These are phyloP conservation scores for Argynnis bischoffii DNA, from an alignment of 2,888 invertebrate species.

Conservation along the genomic window DNA sequence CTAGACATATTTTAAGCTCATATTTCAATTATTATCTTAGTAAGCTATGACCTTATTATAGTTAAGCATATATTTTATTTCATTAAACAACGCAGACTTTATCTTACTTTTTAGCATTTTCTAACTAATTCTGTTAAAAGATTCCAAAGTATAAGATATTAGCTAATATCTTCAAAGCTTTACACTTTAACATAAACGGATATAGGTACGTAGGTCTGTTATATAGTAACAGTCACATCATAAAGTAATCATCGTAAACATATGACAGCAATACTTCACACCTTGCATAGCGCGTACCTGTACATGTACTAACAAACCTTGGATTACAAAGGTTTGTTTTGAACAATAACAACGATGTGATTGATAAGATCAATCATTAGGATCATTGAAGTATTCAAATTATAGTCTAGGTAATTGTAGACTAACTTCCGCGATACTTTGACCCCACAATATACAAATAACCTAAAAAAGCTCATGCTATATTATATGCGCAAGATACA, in stretches of 20 bases:
- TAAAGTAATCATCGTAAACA: neutral
- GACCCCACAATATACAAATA: too few species aligned
- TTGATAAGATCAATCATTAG: neutral
- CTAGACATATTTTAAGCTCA: slow-evolving; percentile 6
- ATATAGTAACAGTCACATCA: neutral
- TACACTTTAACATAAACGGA: too few species aligned
- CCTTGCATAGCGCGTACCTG: slow-evolving; percentile 5
- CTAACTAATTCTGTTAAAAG: too few species aligned
- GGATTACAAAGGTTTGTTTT: neutral
- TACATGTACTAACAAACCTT: slow-evolving; percentile 3
- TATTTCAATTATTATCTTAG: slow-evolving; percentile 1
- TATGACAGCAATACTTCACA: slow-evolving; percentile 16
- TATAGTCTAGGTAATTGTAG: neutral
- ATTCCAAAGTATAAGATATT: too few species aligned
- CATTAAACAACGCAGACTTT: neutral
- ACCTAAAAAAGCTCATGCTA: too few species aligned
- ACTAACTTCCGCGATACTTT: too few species aligned
- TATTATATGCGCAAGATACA: too few species aligned
- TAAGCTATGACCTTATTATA: too few species aligned
- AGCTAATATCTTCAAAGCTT: too few species aligned
- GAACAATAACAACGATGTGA: slow-evolving; percentile 3
- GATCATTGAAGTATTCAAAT: neutral
- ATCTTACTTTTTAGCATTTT: too few species aligned
- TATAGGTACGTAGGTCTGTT: too few species aligned
- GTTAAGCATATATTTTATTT: too few species aligned